phyloP scores from a whole-genome alignment of 2,888 invertebrate genomes.

The Atethmia centrago region DNA sequence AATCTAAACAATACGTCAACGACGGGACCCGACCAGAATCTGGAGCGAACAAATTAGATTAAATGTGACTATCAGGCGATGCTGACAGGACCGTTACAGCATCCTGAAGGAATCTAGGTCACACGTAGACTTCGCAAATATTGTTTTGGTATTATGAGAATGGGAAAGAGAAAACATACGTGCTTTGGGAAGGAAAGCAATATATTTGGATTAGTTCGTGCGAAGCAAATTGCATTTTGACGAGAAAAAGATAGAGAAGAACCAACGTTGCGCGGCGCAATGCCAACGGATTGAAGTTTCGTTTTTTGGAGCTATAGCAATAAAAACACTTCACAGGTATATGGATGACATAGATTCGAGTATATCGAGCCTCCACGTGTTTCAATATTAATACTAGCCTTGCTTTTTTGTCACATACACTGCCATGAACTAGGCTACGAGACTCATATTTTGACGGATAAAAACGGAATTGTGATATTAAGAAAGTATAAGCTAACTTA shows the following conservation, averaged over 20 bases:
- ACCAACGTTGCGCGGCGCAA: not conserved
- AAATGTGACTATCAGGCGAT: conserved; percentile 33
- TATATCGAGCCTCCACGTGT: too few relatives aligned
- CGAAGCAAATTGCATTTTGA: conserved; percentile 44
- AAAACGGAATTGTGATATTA: too few relatives aligned
- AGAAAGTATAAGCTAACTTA: too few relatives aligned
- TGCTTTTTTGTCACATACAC: too few relatives aligned
- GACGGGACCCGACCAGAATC: conserved; percentile 39
- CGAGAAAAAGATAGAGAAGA: conserved; percentile 19
- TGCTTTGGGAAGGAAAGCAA: conserved; percentile 22
- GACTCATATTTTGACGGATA: too few relatives aligned
- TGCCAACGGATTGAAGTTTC: not conserved
- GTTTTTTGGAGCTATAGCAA: conserved; percentile 1
- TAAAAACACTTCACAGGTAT: too few relatives aligned
- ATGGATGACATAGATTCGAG: too few relatives aligned
- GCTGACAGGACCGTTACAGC: conserved; percentile 52
- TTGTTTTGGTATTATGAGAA: conserved; percentile 32
- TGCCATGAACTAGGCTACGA: too few relatives aligned
- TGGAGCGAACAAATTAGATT: conserved; percentile 56
- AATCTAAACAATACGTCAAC: conserved; percentile 31
- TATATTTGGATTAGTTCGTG: conserved; percentile 26
- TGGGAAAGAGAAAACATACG: conserved; percentile 16
- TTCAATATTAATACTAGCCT: too few relatives aligned
- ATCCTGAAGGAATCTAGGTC: conserved; percentile 57
- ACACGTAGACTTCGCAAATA: conserved; percentile 44